phyloP scores from a whole-genome alignment of 2,888 invertebrate species.

The Zaprionus bogoriensis region DNA sequence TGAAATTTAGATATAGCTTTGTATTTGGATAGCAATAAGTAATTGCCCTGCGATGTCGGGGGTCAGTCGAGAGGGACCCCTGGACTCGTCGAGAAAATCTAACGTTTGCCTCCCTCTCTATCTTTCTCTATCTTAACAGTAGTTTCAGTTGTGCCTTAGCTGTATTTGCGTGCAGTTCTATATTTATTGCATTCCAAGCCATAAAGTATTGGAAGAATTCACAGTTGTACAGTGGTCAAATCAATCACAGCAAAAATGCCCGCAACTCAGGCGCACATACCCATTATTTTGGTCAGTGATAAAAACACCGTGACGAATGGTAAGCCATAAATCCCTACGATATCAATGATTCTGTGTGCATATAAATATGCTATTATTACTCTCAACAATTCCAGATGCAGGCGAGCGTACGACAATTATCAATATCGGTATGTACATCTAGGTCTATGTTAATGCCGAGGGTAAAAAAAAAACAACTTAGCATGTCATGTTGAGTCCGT shows the following conservation, averaged over 20 bases:
- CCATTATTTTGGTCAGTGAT: conserved; percentile 6
- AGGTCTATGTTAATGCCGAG: neutral
- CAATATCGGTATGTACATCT: conserved; percentile 61
- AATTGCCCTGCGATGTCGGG: too few species aligned
- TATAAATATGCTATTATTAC: too few species aligned
- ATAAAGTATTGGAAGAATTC: neutral
- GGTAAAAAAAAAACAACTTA: neutral
- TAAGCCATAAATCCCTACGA: neutral
- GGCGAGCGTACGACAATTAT: conserved; percentile 52
- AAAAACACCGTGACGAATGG: neutral
- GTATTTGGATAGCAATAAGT: too few species aligned
- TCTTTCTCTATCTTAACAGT: too few species aligned
- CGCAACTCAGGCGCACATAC: neutral
- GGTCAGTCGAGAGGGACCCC: too few species aligned
- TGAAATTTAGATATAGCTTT: neutral
- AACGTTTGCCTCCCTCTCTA: neutral
- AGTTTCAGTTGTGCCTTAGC: neutral
- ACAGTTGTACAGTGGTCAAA: too few species aligned
- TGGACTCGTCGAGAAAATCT: neutral
- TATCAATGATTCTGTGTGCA: neutral
- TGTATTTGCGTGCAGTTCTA: neutral
- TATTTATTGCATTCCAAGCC: neutral
- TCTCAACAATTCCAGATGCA: conserved; percentile 12
- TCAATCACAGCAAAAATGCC: neutral
- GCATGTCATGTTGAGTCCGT: conserved; percentile 37